These are phyloP conservation scores for Falco biarmicus DNA, from an alignment of 2,797 vertebrate genomes.

Conservation along the genomic window DNA sequence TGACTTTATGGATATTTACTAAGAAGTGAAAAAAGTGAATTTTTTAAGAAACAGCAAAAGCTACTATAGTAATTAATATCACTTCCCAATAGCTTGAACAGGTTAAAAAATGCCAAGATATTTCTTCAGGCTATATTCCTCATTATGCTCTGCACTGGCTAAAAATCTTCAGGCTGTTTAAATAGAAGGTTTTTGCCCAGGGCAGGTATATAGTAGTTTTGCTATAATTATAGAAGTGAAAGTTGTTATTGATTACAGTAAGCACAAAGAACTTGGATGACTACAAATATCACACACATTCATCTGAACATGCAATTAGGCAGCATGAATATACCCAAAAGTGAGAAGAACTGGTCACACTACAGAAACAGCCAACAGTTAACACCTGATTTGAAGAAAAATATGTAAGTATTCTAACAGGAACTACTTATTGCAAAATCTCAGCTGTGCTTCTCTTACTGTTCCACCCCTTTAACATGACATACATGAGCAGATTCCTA, in stretches of 20 bases:
- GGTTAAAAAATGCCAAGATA: not conserved
- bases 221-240: not conserved
- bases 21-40: not conserved
- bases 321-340: not conserved
- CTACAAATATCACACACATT: not conserved
- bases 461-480: not conserved
- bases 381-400: not conserved
- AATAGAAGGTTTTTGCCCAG: not conserved
- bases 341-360: not conserved
- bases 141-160: not conserved
- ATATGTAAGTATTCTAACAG: not conserved
- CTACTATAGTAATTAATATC: not conserved
- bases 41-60: not conserved
- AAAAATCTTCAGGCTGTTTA: not conserved
- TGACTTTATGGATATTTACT: not conserved
- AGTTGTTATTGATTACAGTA: not conserved
- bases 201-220: not conserved
- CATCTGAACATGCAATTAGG: not conserved
- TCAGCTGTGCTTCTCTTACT: not conserved
- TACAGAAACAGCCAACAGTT: not conserved
- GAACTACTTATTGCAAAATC: not conserved
- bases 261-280: not conserved
- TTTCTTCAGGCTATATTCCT: not conserved
- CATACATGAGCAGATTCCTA: not conserved
- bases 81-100: not conserved